Evolutionary conservation across 2,113 vertebrate genomes (phyloP), one percentile per base, ranked within the genome.

Genomic region (Ailurus styani): DNA sequence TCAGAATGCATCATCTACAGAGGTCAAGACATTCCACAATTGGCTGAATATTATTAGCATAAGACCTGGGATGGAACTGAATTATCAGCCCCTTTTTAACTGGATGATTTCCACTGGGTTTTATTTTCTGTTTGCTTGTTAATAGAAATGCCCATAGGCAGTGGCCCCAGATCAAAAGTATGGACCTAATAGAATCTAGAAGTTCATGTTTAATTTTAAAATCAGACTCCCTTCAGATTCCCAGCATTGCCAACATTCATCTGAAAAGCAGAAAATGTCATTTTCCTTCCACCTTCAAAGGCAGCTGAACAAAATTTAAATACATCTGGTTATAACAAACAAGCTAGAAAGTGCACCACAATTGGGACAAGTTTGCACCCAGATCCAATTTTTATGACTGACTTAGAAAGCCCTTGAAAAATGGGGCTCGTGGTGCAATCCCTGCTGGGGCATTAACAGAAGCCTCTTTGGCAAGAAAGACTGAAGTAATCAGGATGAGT

Each of bases 141-240:
- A 98, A 97, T 98, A 95, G 93, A 98, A 98, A 97, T 97, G 97
- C 97, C 97, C 97, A 98, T 47, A 50, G 94, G 97, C 97, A 96
- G 94, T 98, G 97, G 94, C 93, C 94, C 14, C 50, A 90, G 97
- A 98, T 98, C 94, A 98, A 96, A 98, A 95, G 88, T 90, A 79
- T 96, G 88, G 40, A 70, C 92, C 97, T 97, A 95, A 97, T 95
- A 96, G 93, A 97, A 97, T 97, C 96, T 73, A 97, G 96, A 98
- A 98, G 96, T 98, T 96, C 97, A 97, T 96, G 88, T 97, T 98
- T 98, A 98, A 98, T 98, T 98, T 98, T 97, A 96, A 98, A 98
- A 95, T 97, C 90, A 97, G 85, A 96, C 78, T 98, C 98, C 96
- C 97, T 97, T 97, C 96, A 90, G 98, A 95, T 89, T 97, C 86